Evolutionary conservation across 2,113 vertebrate genomes (phyloP).

Genomic region (Telmatochromis sp.): DNA sequence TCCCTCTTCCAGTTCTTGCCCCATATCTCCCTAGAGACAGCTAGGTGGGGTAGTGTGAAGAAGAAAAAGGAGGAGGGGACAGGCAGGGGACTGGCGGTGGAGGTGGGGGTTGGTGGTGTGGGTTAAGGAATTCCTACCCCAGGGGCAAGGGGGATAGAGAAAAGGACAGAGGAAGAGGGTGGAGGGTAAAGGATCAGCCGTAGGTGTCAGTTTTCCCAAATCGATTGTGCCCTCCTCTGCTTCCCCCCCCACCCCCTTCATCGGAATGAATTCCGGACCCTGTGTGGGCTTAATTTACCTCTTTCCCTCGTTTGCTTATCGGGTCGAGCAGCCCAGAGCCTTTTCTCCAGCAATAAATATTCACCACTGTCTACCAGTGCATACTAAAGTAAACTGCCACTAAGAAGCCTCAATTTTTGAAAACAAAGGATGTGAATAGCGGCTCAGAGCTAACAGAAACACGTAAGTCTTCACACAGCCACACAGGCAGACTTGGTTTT

Average conservation of each 20-base stretch:
- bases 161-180: constrained; percentile 19
- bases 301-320: constrained; percentile 57
- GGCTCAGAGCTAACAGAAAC: not conserved
- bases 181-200: constrained; percentile 51
- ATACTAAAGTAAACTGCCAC: constrained; percentile 7
- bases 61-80: not conserved
- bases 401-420: not conserved
- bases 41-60: constrained; percentile 34
- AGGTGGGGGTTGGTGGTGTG: not conserved
- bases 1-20: constrained; percentile 1
- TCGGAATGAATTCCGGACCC: constrained; percentile 57
- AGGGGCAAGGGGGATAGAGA: constrained; percentile 1
- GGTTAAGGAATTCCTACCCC: constrained; percentile 69
- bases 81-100: not conserved
- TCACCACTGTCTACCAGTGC: constrained; percentile 1
- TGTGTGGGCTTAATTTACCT: constrained; percentile 58
- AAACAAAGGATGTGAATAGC: not conserved
- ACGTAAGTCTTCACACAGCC: not conserved
- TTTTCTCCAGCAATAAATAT: constrained; percentile 39
- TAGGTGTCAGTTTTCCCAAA: constrained; percentile 55
- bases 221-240: constrained; percentile 42
- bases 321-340: not conserved
- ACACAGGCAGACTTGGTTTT: not conserved
- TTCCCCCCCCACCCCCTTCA: not conserved
- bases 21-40: constrained; percentile 51